Evolutionary conservation across 2,888 invertebrate genomes (phyloP), one percentile per base, ranked within the genome.

Genomic region (Eretmocerus hayati): DNA sequence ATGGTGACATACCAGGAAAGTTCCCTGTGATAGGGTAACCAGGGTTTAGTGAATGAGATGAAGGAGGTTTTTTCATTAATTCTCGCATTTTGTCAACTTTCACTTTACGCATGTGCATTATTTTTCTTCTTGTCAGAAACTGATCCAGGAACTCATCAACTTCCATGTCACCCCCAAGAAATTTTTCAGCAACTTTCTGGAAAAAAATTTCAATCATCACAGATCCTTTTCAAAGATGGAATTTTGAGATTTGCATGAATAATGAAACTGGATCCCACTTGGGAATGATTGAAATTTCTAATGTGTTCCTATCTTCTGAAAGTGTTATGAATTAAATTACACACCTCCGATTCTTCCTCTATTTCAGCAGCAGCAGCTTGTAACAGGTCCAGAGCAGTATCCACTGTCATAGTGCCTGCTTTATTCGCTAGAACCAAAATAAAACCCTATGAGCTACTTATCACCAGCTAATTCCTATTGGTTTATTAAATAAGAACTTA

Each of bases 31-130:
- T 46, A 32, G 65, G 67, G 59, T 69, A 71, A 43, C 62, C 64
- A 26, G 64, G 61, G 38, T 50, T 52, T 20, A 20, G 59, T 9
- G 68, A 59, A 32, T 70, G 61, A 19, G 57, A 56, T n/a, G n/a
- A n/a, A 9, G 73, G 71, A 33, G 70, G 67, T 57, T 68, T 70
- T 47, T 71, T 71, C 38, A 87, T 73, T 11, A 90, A 70, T 63
- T 90, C 89, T 40, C 81, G 77, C 84, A 97, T 84, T 75, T 96
- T 95, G 56, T 97, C 96, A 0, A 90, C 84, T 75, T 96, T 96
- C 11, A 95, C 85, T 66, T 90, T 85, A 42, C 93, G 78, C 54
- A 84, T 66, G 67, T 92, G 91, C 77, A 89, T 86, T 31, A 81
- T 65, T 61, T 84, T 83, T 38, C 96, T 80, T 53, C 81, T 78